A percentile compares a stretch with the other conserved stretches of the same genome.
phyloP scores from a whole-genome alignment of 1,140 invertebrate species.

The Eupristina koningsbergeri region DNA sequence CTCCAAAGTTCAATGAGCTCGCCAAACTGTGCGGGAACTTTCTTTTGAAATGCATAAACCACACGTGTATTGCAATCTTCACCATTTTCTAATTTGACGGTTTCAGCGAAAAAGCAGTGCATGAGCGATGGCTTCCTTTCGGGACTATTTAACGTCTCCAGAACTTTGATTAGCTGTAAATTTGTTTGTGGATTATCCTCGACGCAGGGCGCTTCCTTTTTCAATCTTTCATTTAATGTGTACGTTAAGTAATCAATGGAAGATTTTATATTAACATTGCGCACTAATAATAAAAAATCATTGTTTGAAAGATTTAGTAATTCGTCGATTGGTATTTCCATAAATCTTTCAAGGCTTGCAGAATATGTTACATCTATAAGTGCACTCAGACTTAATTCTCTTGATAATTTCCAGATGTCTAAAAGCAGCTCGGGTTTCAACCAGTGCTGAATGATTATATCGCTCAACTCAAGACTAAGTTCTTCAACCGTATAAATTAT shows the following conservation, averaged over 20 bases:
- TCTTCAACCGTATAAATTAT: constrained; percentile 56
- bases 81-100: constrained; percentile 35
- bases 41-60: constrained; percentile 48
- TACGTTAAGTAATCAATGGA: constrained; percentile 27
- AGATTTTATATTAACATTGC: constrained; percentile 54
- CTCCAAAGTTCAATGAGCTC: constrained; percentile 51
- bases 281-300: constrained; percentile 53
- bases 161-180: constrained; percentile 8
- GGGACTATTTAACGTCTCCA: constrained; percentile 13
- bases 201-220: neutral
- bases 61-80: constrained; percentile 26
- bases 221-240: constrained; percentile 35
- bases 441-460: constrained; percentile 54
- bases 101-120: constrained; percentile 46
- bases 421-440: constrained; percentile 50
- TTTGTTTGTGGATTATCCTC: neutral
- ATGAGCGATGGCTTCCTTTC: constrained; percentile 31
- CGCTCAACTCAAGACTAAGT: constrained; percentile 52
- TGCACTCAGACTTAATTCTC: constrained; percentile 52
- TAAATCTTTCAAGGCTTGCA: constrained; percentile 55
- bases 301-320: constrained; percentile 36
- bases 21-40: constrained; percentile 48
- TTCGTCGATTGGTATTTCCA: constrained; percentile 50
- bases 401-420: constrained; percentile 55
- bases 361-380: constrained; percentile 51